These are phyloP conservation scores for Parotocinclus haroldoi DNA, from an alignment of 2,797 vertebrate genomes.

Conservation along the genomic window DNA sequence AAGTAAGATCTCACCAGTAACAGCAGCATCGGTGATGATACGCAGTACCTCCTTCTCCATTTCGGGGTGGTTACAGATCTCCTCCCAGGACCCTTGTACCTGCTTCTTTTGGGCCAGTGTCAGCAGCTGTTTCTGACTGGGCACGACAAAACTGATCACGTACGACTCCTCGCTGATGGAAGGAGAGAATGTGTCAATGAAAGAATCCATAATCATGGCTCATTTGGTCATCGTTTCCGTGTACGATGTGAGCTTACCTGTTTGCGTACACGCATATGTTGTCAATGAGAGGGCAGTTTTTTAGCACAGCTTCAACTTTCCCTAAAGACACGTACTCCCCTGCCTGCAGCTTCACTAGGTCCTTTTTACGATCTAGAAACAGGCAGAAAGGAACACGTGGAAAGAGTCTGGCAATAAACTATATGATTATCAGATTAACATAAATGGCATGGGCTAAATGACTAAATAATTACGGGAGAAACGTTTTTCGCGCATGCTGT, in stretches of 20 bases:
- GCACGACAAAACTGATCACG: conserved; percentile 95
- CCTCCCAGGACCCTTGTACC: conserved; percentile 83
- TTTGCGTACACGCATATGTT: conserved; percentile 97
- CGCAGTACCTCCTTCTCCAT: conserved; percentile 89
- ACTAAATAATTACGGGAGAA: too few relatives aligned
- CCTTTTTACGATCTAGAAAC: conserved; percentile 89
- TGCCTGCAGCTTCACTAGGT: conserved; percentile 94
- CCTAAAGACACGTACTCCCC: conserved; percentile 98
- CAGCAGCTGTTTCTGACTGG: conserved; percentile 90
- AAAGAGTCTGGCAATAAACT: too few relatives aligned
- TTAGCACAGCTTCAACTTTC: conserved; percentile 92
- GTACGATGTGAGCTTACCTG: conserved; percentile 69
- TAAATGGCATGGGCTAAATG: too few relatives aligned
- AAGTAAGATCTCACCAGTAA: conserved; percentile 72
- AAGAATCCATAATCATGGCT: background rate
- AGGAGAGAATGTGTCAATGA: conserved; percentile 37
- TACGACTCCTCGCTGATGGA: conserved; percentile 88
- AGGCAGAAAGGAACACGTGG: background rate
- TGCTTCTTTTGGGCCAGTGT: conserved; percentile 78
- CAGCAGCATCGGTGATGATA: conserved; percentile 84
- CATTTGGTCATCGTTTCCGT: background rate
- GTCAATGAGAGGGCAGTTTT: conserved; percentile 90
- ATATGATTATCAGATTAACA: too few relatives aligned
- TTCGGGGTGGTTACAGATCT: conserved; percentile 84
- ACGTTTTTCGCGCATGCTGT: too few relatives aligned